A percentile compares a stretch with the other conserved stretches of the same genome.
Evolutionary conservation across 2,888 invertebrate genomes (phyloP).

Genomic region (Acanthosoma haemorrhoidale): DNA sequence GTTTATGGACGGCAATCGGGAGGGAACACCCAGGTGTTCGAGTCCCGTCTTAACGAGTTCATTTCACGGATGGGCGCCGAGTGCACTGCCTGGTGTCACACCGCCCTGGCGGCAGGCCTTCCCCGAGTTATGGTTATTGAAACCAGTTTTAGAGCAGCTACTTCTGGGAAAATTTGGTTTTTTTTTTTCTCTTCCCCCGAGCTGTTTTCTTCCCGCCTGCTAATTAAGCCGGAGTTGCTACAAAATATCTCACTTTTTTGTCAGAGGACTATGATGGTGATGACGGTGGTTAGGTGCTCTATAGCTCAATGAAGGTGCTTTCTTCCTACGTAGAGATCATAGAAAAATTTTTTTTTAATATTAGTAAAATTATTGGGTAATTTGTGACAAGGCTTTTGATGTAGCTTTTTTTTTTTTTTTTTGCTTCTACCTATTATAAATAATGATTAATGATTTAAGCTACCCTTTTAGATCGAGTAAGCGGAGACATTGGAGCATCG

Average conservation of each 20-base stretch:
- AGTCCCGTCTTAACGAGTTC: slow-evolving; percentile 14
- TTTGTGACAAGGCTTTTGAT: no score
- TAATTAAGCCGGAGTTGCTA: not conserved
- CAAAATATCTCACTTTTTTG: not conserved
- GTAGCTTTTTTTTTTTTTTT: no score
- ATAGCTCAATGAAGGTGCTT: not conserved
- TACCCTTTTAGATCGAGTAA: no score
- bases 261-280: no score
- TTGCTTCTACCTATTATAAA: no score
- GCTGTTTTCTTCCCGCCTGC: not conserved
- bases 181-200: not conserved
- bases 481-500: no score
- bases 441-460: no score
- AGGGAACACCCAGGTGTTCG: slow-evolving; percentile 12
- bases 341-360: no score
- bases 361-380: no score
- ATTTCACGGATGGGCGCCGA: not conserved
- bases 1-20: not conserved
- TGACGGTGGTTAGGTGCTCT: not conserved
- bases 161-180: not conserved
- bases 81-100: no score
- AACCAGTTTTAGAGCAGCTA: slow-evolving; percentile 5
- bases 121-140: not conserved
- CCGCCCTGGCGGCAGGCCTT: not conserved
- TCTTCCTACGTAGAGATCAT: no score